These are phyloP conservation scores for Valencia hispanica DNA, from an alignment of 2,797 vertebrate genomes.

Conservation along the genomic window DNA sequence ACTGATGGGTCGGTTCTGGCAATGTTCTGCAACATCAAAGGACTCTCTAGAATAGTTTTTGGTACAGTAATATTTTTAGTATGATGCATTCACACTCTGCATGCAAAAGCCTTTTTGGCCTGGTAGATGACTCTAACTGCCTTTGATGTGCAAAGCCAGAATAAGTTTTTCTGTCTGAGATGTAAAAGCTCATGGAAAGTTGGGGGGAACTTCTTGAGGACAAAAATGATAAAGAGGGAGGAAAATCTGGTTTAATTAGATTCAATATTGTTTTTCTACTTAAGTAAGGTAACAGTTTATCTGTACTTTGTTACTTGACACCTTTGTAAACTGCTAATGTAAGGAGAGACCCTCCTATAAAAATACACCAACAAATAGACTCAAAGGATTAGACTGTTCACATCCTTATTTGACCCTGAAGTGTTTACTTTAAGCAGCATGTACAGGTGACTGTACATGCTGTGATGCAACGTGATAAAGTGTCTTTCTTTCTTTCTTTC, in stretches of 20 bases:
- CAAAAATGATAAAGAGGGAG: neutral
- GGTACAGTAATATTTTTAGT: neutral
- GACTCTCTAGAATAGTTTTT: neutral
- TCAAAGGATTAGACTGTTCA: conserved; percentile 44
- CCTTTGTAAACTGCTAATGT: neutral
- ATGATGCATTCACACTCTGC: neutral
- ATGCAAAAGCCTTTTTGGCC: neutral
- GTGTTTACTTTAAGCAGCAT: conserved; percentile 24
- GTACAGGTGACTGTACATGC: conserved; percentile 26
- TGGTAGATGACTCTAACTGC: neutral
- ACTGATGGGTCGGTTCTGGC: no score
- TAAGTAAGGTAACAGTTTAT: no score
- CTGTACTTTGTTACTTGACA: no score
- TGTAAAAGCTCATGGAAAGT: neutral
- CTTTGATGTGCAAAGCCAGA: neutral
- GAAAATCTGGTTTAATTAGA: neutral
- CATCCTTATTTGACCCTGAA: conserved; percentile 46
- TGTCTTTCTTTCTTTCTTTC: neutral
- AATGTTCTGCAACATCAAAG: neutral
- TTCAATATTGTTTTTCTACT: neutral
- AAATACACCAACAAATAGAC: conserved; percentile 32
- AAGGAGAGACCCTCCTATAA: neutral
- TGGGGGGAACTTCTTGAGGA: neutral
- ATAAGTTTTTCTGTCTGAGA: neutral
- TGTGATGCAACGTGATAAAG: neutral